These are phyloP conservation scores for Sycobia sp. DNA, from an alignment of 1,140 invertebrate species.

Conservation along the genomic window DNA sequence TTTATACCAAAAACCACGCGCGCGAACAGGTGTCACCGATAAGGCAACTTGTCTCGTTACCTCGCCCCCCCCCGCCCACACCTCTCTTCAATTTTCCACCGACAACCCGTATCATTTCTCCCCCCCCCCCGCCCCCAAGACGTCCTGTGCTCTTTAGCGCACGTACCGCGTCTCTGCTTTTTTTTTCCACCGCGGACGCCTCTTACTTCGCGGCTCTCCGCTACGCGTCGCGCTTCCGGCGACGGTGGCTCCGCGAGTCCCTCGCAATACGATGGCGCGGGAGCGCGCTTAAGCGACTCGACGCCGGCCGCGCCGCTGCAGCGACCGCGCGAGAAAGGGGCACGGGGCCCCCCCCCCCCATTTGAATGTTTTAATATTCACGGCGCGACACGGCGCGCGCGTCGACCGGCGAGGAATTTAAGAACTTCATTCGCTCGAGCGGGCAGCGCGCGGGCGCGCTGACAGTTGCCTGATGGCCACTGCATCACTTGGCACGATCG, in stretches of 20 bases:
- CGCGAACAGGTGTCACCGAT: slow-evolving; percentile 28
- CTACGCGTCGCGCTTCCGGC: not conserved
- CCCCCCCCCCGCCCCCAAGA: not conserved
- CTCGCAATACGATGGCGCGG: not conserved
- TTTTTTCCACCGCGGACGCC: not conserved
- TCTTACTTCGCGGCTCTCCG: not conserved
- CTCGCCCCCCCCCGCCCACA: not conserved
- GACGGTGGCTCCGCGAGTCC: no score
- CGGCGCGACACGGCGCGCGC: no score
- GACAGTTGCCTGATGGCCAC: no score
- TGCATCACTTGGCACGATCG: no score
- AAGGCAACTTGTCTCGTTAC: slow-evolving; percentile 19
- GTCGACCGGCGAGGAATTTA: slow-evolving; percentile 6
- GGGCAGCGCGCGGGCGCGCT: no score
- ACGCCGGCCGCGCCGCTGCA: not conserved
- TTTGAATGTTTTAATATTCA: slow-evolving; percentile 24
- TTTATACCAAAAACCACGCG: no score
- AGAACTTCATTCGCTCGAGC: slow-evolving; percentile 1
- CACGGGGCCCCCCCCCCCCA: not conserved
- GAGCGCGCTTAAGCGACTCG: not conserved
- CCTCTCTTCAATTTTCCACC: no score
- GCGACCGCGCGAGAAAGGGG: no score
- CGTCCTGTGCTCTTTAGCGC: not conserved
- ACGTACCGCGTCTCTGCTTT: not conserved
- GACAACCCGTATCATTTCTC: not conserved